phyloP scores from a whole-genome alignment of 2,888 invertebrate species.

The Eilema caniola region DNA sequence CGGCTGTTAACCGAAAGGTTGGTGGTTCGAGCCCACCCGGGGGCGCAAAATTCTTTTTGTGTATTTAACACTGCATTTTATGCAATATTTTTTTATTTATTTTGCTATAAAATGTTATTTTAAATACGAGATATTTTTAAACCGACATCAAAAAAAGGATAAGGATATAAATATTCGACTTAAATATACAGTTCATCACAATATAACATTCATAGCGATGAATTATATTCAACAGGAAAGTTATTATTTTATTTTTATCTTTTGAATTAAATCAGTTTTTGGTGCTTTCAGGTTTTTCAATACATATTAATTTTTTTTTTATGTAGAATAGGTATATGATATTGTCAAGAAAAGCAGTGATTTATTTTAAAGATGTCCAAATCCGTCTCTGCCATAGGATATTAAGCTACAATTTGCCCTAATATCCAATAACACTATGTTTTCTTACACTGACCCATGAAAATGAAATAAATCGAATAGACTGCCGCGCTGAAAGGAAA shows the following conservation, averaged over 20 bases:
- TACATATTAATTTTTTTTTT: too few species aligned
- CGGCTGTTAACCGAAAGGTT: constrained; percentile 99
- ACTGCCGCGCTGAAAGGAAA: constrained; percentile 68
- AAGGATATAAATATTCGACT: too few species aligned
- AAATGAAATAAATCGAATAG: constrained; percentile 76
- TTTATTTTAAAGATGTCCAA: background rate
- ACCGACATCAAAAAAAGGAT: too few species aligned
- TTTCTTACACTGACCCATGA: constrained; percentile 49
- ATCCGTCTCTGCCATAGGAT: background rate
- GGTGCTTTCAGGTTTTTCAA: too few species aligned
- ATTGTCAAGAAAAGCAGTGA: too few species aligned
- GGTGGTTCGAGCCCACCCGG: constrained; percentile 99
- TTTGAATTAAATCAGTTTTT: too few species aligned
- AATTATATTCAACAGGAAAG: too few species aligned
- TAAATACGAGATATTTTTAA: too few species aligned
- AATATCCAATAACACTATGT: constrained; percentile 44
- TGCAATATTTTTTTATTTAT: background rate
- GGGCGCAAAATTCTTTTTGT: constrained; percentile 85
- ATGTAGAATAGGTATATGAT: too few species aligned
- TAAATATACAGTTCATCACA: too few species aligned
- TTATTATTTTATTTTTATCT: too few species aligned
- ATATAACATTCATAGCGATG: too few species aligned
- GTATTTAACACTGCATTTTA: background rate
- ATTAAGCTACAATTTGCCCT: constrained; percentile 30
- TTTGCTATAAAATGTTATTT: background rate